Percentiles rank a stretch among this genome's conserved stretches.
Evolutionary conservation across 2,797 vertebrate species (phyloP).

Genomic region (Parambassis ranga): DNA sequence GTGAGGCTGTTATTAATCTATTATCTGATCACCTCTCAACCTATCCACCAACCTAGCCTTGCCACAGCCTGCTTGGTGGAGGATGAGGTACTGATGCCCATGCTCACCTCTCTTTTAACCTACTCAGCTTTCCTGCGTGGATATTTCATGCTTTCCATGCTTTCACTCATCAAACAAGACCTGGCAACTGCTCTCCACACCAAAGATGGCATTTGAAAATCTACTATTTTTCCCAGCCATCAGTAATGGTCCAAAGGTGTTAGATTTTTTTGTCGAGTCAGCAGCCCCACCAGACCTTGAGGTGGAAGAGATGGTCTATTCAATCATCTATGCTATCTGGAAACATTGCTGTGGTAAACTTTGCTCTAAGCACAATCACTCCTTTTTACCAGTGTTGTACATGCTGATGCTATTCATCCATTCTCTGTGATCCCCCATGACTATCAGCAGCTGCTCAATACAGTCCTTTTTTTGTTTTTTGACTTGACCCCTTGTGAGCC

Average conservation of each 20-base stretch:
- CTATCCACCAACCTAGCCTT: too few species aligned
- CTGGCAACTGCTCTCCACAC: neutral
- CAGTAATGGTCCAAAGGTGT: neutral
- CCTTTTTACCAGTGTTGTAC: neutral
- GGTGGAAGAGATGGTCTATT: neutral
- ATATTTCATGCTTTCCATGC: neutral
- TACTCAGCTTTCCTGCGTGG: too few species aligned
- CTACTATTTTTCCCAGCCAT: slow-evolving; percentile 1
- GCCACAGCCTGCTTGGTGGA: too few species aligned
- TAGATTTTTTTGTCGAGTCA: neutral
- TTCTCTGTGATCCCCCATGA: neutral
- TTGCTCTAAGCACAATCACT: neutral
- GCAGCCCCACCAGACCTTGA: neutral
- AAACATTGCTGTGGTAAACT: neutral
- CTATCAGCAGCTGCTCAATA: neutral
- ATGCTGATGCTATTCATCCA: neutral
- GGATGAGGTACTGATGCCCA: too few species aligned
- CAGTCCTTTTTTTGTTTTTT: slow-evolving; percentile 6
- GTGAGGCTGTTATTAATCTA: too few species aligned
- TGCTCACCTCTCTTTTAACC: too few species aligned
- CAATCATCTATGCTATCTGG: neutral
- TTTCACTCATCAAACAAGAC: slow-evolving; percentile 11
- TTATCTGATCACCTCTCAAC: too few species aligned
- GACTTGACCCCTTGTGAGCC: slow-evolving; percentile 25
- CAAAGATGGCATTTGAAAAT: slow-evolving; percentile 32